Conservation (phyloP, 2,888 invertebrate genomes). For the Microplitis deprimator region DNA sequence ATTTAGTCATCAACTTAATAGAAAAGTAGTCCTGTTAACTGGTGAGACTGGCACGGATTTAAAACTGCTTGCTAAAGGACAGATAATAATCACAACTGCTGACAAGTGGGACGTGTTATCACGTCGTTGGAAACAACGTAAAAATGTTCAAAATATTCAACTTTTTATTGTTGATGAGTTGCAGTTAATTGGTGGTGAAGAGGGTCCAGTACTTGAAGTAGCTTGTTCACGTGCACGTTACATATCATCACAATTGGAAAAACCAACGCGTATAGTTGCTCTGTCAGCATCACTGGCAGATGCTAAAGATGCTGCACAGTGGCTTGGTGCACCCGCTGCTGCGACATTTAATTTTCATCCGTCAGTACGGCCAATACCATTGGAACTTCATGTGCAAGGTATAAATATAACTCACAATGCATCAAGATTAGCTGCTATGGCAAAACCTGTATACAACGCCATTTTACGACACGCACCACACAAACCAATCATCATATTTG, state of each 20-base stretch:
- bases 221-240: conserved; percentile 92
- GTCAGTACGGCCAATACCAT: conserved; percentile 93
- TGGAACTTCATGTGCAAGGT: conserved; percentile 96
- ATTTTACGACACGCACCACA: conserved; percentile 87
- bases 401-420: conserved; percentile 98
- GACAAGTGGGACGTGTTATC: conserved; percentile 99
- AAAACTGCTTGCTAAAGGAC: conserved; percentile 91
- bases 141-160: conserved; percentile 97
- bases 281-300: conserved; percentile 94
- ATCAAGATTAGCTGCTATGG: conserved; percentile 96
- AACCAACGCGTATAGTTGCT: conserved; percentile 92
- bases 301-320: conserved; percentile 95
- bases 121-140: conserved; percentile 98
- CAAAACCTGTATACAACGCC: conserved; percentile 96
- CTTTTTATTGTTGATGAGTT: conserved; percentile 97
- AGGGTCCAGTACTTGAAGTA: conserved; percentile 94
- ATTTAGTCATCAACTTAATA: conserved; percentile 84
- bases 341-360: conserved; percentile 99
- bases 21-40: conserved; percentile 91
- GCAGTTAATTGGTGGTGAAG: conserved; percentile 90
- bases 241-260: conserved; percentile 94
- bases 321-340: conserved; percentile 95
- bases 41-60: conserved; percentile 98
- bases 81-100: conserved; percentile 96
- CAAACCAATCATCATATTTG: conserved; percentile 91